Percentiles rank a stretch among this genome's conserved stretches.
phyloP scores from a whole-genome alignment of 2,113 vertebrate genomes.

The Shinisaurus crocodilurus region DNA sequence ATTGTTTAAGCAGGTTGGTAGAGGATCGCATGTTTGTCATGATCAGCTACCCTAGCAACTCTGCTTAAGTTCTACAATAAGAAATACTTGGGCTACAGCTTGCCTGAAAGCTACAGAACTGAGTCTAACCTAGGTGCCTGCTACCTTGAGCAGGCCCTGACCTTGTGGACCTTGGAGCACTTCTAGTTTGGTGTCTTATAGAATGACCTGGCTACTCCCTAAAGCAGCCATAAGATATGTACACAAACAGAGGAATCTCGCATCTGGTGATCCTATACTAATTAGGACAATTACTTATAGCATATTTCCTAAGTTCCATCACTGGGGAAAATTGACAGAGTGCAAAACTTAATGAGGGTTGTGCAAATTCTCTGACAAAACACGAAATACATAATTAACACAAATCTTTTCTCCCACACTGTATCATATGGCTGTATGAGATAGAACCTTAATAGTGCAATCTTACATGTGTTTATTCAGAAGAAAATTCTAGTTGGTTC shows the following conservation, averaged over 20 bases:
- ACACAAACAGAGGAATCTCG: not conserved
- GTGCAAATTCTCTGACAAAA: not conserved
- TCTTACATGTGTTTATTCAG: too few relatives aligned
- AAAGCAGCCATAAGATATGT: not conserved
- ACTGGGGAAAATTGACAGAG: not conserved
- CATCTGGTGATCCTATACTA: not conserved
- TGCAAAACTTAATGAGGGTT: not conserved
- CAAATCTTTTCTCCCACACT: too few relatives aligned
- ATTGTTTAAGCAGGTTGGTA: not conserved
- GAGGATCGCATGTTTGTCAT: not conserved
- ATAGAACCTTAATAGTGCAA: too few relatives aligned
- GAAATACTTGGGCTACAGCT: not conserved
- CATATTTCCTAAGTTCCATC: not conserved
- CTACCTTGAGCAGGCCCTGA: not conserved
- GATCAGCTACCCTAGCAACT: not conserved
- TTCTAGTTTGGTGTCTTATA: too few relatives aligned
- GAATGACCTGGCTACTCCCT: too few relatives aligned
- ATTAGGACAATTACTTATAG: not conserved
- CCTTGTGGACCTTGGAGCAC: not conserved
- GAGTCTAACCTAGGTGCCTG: not conserved
- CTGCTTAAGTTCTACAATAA: not conserved
- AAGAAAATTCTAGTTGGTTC: too few relatives aligned
- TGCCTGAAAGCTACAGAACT: not conserved
- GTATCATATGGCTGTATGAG: too few relatives aligned
- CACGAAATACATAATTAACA: too few relatives aligned